Percentiles rank a stretch among this genome's conserved stretches.
phyloP scores from a whole-genome alignment of 2,113 vertebrate genomes.

The Scomber colias region DNA sequence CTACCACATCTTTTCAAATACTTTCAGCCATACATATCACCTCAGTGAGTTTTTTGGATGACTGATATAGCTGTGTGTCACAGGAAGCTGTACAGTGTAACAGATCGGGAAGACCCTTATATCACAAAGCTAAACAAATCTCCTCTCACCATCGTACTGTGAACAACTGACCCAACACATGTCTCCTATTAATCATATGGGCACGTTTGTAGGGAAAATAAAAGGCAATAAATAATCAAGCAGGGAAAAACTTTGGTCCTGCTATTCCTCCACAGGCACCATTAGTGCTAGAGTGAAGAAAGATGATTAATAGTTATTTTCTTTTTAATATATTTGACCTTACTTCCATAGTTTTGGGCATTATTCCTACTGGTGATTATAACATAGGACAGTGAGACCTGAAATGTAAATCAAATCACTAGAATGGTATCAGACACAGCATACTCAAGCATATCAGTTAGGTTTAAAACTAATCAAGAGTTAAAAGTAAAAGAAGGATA shows the following conservation, averaged over 20 bases:
- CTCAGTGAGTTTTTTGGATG: slow-evolving; percentile 30
- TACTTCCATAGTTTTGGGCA: background rate
- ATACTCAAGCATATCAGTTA: too few species aligned
- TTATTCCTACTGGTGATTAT: background rate
- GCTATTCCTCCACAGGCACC: slow-evolving; percentile 33
- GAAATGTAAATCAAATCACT: too few species aligned
- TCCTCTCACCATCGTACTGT: slow-evolving; percentile 50
- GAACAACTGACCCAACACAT: slow-evolving; percentile 59
- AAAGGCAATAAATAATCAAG: slow-evolving; percentile 52
- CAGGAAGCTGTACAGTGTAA: slow-evolving; percentile 58
- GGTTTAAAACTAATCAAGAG: too few species aligned
- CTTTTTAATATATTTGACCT: background rate
- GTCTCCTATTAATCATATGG: slow-evolving; percentile 51
- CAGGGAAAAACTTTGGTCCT: slow-evolving; percentile 31
- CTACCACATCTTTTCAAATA: background rate
- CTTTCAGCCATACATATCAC: slow-evolving; percentile 22
- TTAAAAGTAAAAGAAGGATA: too few species aligned
- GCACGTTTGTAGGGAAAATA: slow-evolving; percentile 52
- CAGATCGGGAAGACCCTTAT: slow-evolving; percentile 27
- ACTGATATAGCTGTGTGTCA: slow-evolving; percentile 44
- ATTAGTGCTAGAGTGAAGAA: slow-evolving; percentile 10
- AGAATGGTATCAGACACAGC: too few species aligned
- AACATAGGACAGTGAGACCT: background rate
- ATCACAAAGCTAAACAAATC: slow-evolving; percentile 51
- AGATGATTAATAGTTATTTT: slow-evolving; percentile 38